phyloP scores from a whole-genome alignment of 2,888 invertebrate genomes.

The Tetheella fluctuosa region DNA sequence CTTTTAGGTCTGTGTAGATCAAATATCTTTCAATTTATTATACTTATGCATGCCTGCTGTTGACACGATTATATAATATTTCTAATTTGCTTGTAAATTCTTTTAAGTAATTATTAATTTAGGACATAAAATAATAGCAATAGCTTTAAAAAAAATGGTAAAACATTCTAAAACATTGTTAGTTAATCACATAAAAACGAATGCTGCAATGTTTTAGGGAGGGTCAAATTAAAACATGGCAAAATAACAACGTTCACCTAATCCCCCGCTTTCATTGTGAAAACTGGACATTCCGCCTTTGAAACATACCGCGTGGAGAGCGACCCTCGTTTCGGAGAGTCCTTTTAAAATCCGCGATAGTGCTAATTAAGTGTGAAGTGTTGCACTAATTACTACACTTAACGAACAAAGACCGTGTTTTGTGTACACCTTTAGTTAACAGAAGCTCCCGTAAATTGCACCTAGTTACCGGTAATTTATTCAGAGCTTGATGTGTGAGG shows the following conservation, averaged over 20 bases:
- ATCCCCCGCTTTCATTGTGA: slow-evolving; percentile 37
- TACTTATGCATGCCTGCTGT: too few relatives aligned
- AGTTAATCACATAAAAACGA: background rate
- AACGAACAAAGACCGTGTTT: slow-evolving; percentile 48
- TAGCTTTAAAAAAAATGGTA: background rate
- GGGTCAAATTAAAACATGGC: slow-evolving; percentile 24
- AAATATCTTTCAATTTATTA: too few relatives aligned
- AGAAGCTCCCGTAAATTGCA: slow-evolving; percentile 41
- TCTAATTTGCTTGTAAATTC: too few relatives aligned
- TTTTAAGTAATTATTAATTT: too few relatives aligned
- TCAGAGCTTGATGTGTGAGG: slow-evolving; percentile 33
- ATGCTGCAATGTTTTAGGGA: background rate
- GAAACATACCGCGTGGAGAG: slow-evolving; percentile 35
- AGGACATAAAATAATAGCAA: too few relatives aligned
- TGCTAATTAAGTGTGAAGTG: slow-evolving; percentile 64
- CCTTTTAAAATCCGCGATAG: slow-evolving; percentile 57
- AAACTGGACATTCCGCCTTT: slow-evolving; percentile 42
- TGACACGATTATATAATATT: too few relatives aligned
- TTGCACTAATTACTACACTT: slow-evolving; percentile 53
- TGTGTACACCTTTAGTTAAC: slow-evolving; percentile 49
- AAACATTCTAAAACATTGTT: background rate
- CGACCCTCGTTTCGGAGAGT: slow-evolving; percentile 27
- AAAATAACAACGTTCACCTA: slow-evolving; percentile 26
- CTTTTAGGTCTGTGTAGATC: too few relatives aligned
- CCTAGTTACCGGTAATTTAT: slow-evolving; percentile 39